These are phyloP conservation scores for Ditylenchus weischeri DNA, from an alignment of 2,888 invertebrate species.

Conservation along the genomic window DNA sequence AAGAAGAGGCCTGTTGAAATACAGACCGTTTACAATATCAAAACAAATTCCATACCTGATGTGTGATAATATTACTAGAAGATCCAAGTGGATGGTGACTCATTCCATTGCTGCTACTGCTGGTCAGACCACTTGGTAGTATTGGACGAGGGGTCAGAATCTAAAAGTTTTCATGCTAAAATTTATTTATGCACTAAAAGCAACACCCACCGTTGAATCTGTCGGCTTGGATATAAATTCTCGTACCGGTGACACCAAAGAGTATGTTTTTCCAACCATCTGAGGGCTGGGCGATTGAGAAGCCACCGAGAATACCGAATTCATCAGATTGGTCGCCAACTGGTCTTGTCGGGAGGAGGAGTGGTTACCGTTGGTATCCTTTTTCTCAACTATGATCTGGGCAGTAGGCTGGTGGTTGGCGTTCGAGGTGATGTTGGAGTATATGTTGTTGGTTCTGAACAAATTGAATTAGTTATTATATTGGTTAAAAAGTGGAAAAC, in stretches of 20 bases:
- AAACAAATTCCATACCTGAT: too few relatives aligned
- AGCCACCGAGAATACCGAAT: background rate
- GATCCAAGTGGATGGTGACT: background rate
- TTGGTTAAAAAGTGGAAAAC: background rate
- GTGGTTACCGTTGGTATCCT: background rate
- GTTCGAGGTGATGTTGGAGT: background rate
- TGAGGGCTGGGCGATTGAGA: background rate
- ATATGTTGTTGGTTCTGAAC: background rate
- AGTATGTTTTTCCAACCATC: background rate
- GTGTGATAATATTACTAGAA: constrained; percentile 13
- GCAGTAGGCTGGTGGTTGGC: background rate
- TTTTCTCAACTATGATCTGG: background rate
- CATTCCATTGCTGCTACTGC: constrained; percentile 14
- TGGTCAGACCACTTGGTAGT: constrained; percentile 31
- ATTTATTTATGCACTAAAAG: background rate
- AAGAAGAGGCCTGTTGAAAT: constrained; percentile 24
- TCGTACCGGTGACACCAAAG: constrained; percentile 30
- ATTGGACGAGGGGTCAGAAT: constrained; percentile 41
- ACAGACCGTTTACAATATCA: background rate
- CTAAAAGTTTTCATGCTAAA: background rate
- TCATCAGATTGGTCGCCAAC: background rate
- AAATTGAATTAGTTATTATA: background rate
- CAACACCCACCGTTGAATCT: constrained; percentile 31
- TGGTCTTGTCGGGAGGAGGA: background rate
- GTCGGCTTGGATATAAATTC: constrained; percentile 39